Evolutionary conservation across 2,888 invertebrate genomes (phyloP).

Genomic region (Uloborus plumipes): DNA sequence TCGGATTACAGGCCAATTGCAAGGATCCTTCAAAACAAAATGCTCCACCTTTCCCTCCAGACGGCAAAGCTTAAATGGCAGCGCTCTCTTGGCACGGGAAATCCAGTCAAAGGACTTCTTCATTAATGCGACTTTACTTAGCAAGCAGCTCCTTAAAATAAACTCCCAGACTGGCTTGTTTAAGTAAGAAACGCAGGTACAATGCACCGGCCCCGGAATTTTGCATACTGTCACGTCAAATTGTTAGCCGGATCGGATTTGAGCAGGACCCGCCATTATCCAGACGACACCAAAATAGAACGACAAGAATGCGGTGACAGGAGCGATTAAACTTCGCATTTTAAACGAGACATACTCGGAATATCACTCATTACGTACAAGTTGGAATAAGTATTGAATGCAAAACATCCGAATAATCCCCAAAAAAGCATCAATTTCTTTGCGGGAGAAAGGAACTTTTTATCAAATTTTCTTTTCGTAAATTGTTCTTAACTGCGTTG

Average conservation of each 20-base stretch:
- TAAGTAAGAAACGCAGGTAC: neutral
- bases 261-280: too few species aligned
- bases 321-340: too few species aligned
- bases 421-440: too few species aligned
- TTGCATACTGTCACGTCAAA: conserved; percentile 5
- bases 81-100: conserved; percentile 42
- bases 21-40: conserved; percentile 30
- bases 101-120: conserved; percentile 55
- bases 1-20: conserved; percentile 56
- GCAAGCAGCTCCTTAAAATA: conserved; percentile 48
- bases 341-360: too few species aligned
- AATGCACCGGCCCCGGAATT: conserved; percentile 2
- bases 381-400: too few species aligned
- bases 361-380: too few species aligned
- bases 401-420: too few species aligned
- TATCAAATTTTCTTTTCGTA: too few species aligned
- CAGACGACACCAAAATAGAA: too few species aligned
- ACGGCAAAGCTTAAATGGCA: conserved; percentile 51
- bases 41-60: conserved; percentile 27
- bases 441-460: too few species aligned
- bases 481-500: too few species aligned
- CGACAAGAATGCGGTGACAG: too few species aligned
- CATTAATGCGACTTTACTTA: conserved; percentile 50
- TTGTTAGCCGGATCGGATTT: neutral
- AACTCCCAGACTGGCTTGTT: neutral